phyloP scores from a whole-genome alignment of 2,888 invertebrate genomes.

The Dolichopus griseipennis region DNA sequence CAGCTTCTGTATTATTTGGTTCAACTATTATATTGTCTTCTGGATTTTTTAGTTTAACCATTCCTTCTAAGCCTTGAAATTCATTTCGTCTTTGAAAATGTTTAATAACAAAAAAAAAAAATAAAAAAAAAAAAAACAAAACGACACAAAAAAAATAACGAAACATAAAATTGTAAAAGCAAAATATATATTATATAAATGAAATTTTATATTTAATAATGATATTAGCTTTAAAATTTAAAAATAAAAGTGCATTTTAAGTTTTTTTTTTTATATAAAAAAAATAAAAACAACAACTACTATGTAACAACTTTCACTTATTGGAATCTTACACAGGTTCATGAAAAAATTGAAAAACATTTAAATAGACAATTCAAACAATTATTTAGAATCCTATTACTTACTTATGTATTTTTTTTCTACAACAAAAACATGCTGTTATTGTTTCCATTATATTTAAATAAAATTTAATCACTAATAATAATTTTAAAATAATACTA shows the following conservation, averaged over 20 bases:
- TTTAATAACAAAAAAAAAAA: conserved; percentile 29
- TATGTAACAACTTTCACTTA: background rate
- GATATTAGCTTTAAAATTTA: background rate
- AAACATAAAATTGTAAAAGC: background rate
- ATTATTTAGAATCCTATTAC: conserved; percentile 22
- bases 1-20: conserved; percentile 27
- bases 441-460: conserved; percentile 28
- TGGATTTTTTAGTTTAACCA: conserved; percentile 63
- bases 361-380: background rate
- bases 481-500: conserved; percentile 1
- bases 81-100: conserved; percentile 47
- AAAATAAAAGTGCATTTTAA: background rate
- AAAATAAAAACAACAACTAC: conserved; percentile 12
- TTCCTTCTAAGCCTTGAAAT: conserved; percentile 60
- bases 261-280: too few species aligned
- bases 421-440: conserved; percentile 64
- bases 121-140: conserved; percentile 17
- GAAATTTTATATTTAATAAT: background rate
- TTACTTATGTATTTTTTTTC: conserved; percentile 67
- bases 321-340: background rate
- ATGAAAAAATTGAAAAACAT: conserved; percentile 3
- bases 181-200: background rate
- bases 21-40: conserved; percentile 49
- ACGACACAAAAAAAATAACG: background rate
- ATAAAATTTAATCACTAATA: background rate